Conservation (phyloP, 2,113 vertebrate genomes). For the Psilopsiagon aymara region DNA sequence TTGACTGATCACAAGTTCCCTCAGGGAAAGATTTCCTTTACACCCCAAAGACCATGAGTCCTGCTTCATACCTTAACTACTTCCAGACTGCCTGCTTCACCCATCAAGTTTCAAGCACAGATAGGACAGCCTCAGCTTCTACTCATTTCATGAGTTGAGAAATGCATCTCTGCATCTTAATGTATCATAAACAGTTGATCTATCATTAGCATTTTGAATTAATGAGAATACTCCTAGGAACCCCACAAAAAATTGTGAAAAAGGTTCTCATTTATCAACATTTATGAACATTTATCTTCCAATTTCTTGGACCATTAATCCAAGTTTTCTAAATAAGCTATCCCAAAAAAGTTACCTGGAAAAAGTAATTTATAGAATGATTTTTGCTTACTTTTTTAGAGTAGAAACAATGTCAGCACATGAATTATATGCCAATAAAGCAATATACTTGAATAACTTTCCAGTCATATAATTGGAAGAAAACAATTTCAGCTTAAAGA, state of each 20-base stretch:
- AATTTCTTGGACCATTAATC: conserved; percentile 50
- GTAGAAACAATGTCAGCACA: conserved; percentile 10
- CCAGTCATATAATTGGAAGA: conserved; percentile 1
- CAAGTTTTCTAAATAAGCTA: conserved; percentile 37
- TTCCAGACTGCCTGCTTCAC: background rate
- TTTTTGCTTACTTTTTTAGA: conserved; percentile 53
- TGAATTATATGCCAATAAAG: conserved; percentile 47
- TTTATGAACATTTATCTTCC: conserved; percentile 31
- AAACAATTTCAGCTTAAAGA: conserved; percentile 46
- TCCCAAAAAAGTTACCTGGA: background rate
- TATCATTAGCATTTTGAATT: background rate
- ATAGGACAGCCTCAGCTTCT: background rate
- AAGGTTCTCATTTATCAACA: conserved; percentile 31
- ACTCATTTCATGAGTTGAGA: background rate
- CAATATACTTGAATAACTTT: conserved; percentile 24
- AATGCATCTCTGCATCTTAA: background rate
- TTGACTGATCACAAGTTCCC: background rate
- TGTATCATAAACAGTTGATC: background rate
- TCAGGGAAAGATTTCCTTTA: background rate
- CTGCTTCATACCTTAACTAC: background rate
- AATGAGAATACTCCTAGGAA: background rate
- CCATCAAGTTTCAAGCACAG: background rate
- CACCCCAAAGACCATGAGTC: background rate
- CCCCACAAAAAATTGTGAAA: background rate
- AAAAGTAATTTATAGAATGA: conserved; percentile 37